Evolutionary conservation across 2,888 invertebrate species (phyloP), one percentile per base, ranked within the genome.

Genomic region (Drosophila mercatorum): DNA sequence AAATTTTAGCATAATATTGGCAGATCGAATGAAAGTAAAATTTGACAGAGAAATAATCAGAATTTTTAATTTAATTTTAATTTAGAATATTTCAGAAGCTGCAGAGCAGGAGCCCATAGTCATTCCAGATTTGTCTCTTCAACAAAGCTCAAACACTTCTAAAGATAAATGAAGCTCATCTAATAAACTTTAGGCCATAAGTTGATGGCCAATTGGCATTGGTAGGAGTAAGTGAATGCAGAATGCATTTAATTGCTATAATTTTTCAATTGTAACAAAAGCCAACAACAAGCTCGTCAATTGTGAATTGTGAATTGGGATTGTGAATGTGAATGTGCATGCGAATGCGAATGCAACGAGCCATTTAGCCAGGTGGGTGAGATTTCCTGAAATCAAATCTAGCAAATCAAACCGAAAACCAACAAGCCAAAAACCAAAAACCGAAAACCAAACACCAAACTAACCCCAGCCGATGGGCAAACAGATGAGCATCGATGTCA

Each of bases 371-470:
- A 75, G 82, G 73, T 75, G 81, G 60, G 55, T 60, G 67, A 59
- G 78, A 81, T 86, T 89, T 89, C 82, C 83, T 88, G 91, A 91
- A 91, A 91, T 91, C 87, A 88, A 91, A 91, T 91, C 91, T 91
- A 88, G 90, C 91, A 90, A 91, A 89, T 90, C 90, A 89, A 83
- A 81, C 81, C 89, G 79, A 77, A 82, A 36, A 76, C 68, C 17
- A 17, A 17, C 17, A 82, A 36, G 75, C 68, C 63, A 46, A 68
- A 68, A 61, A 62, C 74, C 72, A 74, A 85, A 75, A 52, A 41
- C 43, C 56, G 56, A 65, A 74, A 63, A 72, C 59, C 59, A 40
- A 57, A 67, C 46, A 67, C 47, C 56, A 22, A 72, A 68, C 46
- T 55, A 55, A 55, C 51, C 52, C 58, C 52, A 78, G 55, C 60